Base-by-base conservation (phyloP, 2,888 invertebrate genomes). In the Rosalia funebris region DNA sequence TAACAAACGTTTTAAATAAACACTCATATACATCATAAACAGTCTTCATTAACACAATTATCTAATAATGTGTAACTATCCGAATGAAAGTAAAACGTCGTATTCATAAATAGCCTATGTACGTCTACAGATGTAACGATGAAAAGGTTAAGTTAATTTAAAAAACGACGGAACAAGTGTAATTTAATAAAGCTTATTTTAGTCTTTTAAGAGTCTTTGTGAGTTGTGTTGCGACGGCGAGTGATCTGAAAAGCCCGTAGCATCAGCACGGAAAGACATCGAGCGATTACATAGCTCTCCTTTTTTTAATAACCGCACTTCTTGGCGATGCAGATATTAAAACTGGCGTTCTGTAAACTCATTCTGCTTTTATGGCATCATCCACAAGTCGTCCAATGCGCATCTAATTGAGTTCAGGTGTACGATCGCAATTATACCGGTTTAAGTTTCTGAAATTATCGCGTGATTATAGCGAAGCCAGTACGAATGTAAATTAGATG, bases 341-440 rank as follows among this genome's bases (percentile, higher is more conserved):
- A 69, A 61, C 63, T 60, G 69, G 62, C 70, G 64, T 71, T 67
- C 55, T 65, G 65, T 57, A 68, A 70, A 64, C 66, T 66, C 66
- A 65, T 62, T 65, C 62, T 60, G 65, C 65, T 65, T 71, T 71
- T 70, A 69, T 57, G 61, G 60, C 61, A 63, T n/a, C n/a, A n/a
- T 57, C 63, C 60, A 63, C 58, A 61, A 46, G 60, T 59, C 59
- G 59, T 39, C 44, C 63, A 54, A 39, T 60, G 66, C 67, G 67
- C 70, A 68, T 71, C 68, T 71, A 72, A 72, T 72, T 70, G 70
- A 72, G 67, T 71, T 75, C 74, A 74, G 73, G 73, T 74, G 76
- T 72, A 70, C 69, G 64, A 66, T 60, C 68, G 72, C 71, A 76
- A 75, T 75, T 74, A 74, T 66, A 76, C 73, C 73, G 75, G 73